Conservation (phyloP, 2,888 invertebrate species). For the Autographa gamma region DNA sequence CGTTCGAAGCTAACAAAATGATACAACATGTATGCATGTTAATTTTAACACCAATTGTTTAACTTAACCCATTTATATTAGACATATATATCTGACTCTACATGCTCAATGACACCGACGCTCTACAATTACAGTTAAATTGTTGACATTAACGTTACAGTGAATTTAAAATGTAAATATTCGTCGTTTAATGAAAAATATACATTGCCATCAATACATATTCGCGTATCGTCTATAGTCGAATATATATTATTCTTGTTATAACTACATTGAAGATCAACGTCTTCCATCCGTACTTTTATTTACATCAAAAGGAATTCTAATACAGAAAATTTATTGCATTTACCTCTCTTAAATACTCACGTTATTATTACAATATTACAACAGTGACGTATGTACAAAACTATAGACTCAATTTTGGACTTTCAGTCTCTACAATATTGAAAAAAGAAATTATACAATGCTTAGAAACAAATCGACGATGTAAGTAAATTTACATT, state of each 20-base stretch:
- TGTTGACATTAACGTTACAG: conserved; percentile 38
- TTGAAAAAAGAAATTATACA: conserved; percentile 80
- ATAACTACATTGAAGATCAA: conserved; percentile 66
- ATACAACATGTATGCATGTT: conserved; percentile 51
- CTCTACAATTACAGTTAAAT: conserved; percentile 44
- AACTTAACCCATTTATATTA: conserved; percentile 51
- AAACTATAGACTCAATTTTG: conserved; percentile 88
- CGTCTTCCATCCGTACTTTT: conserved; percentile 73
- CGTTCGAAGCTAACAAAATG: conserved; percentile 76
- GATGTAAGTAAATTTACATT: conserved; percentile 73
- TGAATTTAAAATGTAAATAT: conserved; percentile 25
- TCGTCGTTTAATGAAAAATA: conserved; percentile 41
- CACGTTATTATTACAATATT: conserved; percentile 83
- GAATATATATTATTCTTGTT: conserved; percentile 66
- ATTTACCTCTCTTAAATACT: conserved; percentile 85
- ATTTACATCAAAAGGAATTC: conserved; percentile 81
- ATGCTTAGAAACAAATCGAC: conserved; percentile 75
- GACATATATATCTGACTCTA: conserved; percentile 43
- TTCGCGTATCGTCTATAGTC: conserved; percentile 50
- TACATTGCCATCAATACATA: conserved; percentile 45
- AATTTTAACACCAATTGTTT: conserved; percentile 53
- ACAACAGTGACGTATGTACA: conserved; percentile 88
- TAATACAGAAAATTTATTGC: conserved; percentile 88
- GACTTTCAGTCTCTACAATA: conserved; percentile 88
- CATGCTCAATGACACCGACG: conserved; percentile 37